These are phyloP conservation scores for Ovis aries DNA, from an alignment of 2,113 vertebrate genomes.

Conservation along the genomic window DNA sequence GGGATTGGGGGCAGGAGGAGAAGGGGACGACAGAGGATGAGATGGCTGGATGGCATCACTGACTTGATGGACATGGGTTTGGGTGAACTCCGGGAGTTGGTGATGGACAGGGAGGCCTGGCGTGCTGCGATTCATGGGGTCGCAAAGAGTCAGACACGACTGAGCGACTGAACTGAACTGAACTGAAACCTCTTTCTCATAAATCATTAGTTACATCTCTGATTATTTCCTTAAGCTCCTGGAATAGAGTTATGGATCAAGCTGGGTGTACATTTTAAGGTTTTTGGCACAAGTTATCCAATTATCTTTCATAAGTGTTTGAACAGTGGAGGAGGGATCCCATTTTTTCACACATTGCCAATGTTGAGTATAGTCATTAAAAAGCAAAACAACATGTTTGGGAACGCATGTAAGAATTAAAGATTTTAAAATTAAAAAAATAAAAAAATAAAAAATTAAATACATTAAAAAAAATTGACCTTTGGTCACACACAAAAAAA, in stretches of 20 bases:
- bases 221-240: constrained; percentile 46
- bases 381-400: not conserved
- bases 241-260: not conserved
- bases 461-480: too few relatives aligned
- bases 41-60: too few relatives aligned
- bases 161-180: too few relatives aligned
- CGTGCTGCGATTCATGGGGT: too few relatives aligned
- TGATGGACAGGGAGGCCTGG: too few relatives aligned
- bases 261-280: not conserved
- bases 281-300: not conserved
- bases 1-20: too few relatives aligned
- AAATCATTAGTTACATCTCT: constrained; percentile 32
- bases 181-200: constrained; percentile 17
- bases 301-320: not conserved
- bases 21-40: too few relatives aligned
- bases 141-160: too few relatives aligned
- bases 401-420: too few relatives aligned
- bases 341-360: not conserved
- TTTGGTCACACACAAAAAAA: not conserved
- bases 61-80: rapidly evolving
- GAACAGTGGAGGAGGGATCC: not conserved
- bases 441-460: too few relatives aligned
- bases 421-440: too few relatives aligned
- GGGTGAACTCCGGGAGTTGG: too few relatives aligned
- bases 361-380: not conserved